Evolutionary conservation across 2,797 vertebrate species (phyloP), one percentile per base, ranked within the genome.

Genomic region (Parauchenoglanis punctatus): DNA sequence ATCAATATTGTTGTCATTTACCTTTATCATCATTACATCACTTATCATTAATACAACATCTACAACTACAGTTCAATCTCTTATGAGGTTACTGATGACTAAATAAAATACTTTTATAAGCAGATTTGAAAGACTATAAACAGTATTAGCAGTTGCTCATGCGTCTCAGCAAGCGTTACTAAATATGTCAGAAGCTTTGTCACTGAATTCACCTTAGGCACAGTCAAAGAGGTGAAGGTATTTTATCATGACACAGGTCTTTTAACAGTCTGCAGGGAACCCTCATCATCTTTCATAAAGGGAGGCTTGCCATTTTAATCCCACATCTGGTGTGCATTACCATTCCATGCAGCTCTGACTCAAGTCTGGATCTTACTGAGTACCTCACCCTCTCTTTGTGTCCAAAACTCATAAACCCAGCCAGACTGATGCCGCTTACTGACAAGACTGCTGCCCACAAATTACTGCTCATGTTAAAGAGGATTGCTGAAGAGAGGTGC

Each of bases 261-360:
- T 95, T 95, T 92, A 95, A 91, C 91, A 93, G 93, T 89, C 94
- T 93, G 92, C 83, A 52, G 95, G 92, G 94, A 95, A 92, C 89
- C 92, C 93, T 92, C 94, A 93, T 95, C 95, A 95, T 94, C 92
- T 93, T 95, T 96, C 94, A 95, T 94, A 94, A 94, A 93, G 92
- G 89, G 85, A 94, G 94, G 93, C 92, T 94, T 93, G 93, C 93
- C 93, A 93, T 94, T 96, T 95, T 95, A 95, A 96, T 95, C 92
- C 94, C 92, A 95, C 96, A 96, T 96, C 95, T 96, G 96, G 93
- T 95, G 91, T 93, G 92, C 92, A 92, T 96, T 96, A 95, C 92
- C 92, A 89, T 95, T 94, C 94, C 94, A 93, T 92, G 91, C 92
- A 94, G 90, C 93, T 92, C 88, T 91, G 93, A 94, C 88, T 91